A percentile compares a stretch with the other conserved stretches of the same genome.
phyloP scores from a whole-genome alignment of 2,113 vertebrate genomes.

The Dasyurus viverrinus region DNA sequence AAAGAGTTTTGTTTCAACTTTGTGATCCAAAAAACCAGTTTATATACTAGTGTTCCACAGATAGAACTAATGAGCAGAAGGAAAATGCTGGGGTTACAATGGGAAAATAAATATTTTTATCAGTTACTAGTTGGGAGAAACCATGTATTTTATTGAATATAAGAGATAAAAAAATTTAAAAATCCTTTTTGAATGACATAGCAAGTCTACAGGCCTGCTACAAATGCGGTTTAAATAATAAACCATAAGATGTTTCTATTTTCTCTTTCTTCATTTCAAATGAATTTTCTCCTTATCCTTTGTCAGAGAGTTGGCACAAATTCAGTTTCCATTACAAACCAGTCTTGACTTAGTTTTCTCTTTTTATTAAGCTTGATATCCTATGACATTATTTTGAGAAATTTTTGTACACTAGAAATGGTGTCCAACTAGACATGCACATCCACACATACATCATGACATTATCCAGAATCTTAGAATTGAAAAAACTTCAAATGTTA shows the following conservation, averaged over 20 bases:
- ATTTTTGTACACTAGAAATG: conserved; percentile 34
- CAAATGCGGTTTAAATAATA: conserved; percentile 66
- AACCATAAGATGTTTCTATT: conserved; percentile 51
- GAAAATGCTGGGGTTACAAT: conserved; percentile 75
- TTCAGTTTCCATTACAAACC: conserved; percentile 59
- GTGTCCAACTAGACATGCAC: not conserved
- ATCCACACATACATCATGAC: not conserved
- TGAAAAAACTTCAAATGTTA: conserved; percentile 12
- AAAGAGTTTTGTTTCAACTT: conserved; percentile 78
- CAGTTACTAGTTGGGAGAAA: conserved; percentile 73
- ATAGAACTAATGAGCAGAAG: conserved; percentile 79
- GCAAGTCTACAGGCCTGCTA: conserved; percentile 53
- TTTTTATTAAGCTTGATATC: conserved; percentile 46
- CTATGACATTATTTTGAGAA: conserved; percentile 40
- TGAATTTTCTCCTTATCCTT: conserved; percentile 45
- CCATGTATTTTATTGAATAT: conserved; percentile 60
- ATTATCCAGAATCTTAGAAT: conserved; percentile 46
- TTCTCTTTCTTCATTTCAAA: conserved; percentile 59
- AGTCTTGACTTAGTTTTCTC: conserved; percentile 58
- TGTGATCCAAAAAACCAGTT: conserved; percentile 76
- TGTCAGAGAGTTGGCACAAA: conserved; percentile 46
- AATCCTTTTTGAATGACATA: conserved; percentile 57
- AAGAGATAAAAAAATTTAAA: conserved; percentile 56
- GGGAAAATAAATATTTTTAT: conserved; percentile 81
- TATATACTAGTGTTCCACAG: conserved; percentile 75